Evolutionary conservation across 2,888 invertebrate species (phyloP).

Genomic region (Pinctada fucata): DNA sequence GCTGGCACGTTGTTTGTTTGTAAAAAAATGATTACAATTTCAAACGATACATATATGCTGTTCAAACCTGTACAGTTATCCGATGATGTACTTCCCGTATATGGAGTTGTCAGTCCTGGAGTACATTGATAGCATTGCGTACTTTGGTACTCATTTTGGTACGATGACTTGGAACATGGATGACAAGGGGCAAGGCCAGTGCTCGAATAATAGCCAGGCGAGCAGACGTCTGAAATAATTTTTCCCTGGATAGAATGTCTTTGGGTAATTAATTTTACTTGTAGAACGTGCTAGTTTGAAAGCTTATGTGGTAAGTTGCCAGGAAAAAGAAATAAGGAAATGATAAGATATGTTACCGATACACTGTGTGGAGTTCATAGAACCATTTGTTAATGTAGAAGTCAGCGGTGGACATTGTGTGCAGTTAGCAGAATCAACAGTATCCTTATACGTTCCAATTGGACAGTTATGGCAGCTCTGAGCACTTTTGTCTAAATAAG

Average conservation of each 20-base stretch:
- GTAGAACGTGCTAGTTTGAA: no score
- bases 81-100: neutral
- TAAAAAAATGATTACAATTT: no score
- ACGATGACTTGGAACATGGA: neutral
- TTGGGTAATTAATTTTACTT: no score
- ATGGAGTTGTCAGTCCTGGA: slow-evolving; percentile 3
- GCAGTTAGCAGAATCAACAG: slow-evolving; percentile 4
- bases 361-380: neutral
- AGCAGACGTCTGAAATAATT: neutral
- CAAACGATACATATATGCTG: no score
- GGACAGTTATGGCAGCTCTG: slow-evolving; percentile 15
- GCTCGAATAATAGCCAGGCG: slow-evolving; percentile 14
- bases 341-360: neutral
- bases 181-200: slow-evolving; percentile 18
- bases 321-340: no score
- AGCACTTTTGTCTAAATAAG: neutral
- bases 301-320: no score
- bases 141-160: neutral
- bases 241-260: no score
- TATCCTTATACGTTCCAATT: slow-evolving; percentile 16
- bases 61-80: slow-evolving; percentile 6
- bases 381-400: slow-evolving; percentile 10
- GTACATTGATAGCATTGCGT: slow-evolving; percentile 6
- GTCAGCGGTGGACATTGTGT: slow-evolving; percentile 20
- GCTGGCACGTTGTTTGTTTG: no score